These are phyloP conservation scores for Hyaena hyaena DNA, from an alignment of 2,113 vertebrate genomes.

Conservation along the genomic window DNA sequence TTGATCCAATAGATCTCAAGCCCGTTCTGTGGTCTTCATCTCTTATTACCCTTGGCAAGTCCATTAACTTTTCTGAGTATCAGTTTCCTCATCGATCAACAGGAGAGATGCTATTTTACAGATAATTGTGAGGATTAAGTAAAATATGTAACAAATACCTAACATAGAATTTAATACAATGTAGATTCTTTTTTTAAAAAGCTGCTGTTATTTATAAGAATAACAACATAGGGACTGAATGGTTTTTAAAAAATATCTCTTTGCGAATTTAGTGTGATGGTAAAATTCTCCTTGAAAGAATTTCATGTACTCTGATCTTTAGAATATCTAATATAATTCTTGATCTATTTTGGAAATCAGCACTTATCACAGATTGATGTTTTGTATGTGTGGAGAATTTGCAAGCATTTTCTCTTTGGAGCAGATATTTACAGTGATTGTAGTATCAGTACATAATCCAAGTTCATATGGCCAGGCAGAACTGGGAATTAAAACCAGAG, in stretches of 20 bases:
- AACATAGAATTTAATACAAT: background rate
- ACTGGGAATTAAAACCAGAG: background rate
- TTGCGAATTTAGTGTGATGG: background rate
- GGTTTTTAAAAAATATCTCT: background rate
- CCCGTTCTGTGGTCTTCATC: background rate
- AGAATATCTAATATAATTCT: conserved; percentile 10
- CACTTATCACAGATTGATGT: background rate
- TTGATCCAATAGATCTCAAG: background rate
- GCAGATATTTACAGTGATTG: background rate
- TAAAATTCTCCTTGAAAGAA: conserved; percentile 28
- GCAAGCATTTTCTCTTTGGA: background rate
- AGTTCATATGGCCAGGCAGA: background rate
- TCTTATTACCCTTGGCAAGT: background rate
- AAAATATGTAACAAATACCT: background rate
- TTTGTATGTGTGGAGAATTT: conserved; percentile 2
- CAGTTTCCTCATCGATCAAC: background rate
- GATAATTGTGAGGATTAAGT: background rate
- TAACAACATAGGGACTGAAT: background rate
- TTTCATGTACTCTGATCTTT: background rate
- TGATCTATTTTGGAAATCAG: background rate
- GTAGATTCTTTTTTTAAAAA: background rate
- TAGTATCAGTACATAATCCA: background rate
- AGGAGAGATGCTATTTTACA: background rate
- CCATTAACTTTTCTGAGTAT: background rate
- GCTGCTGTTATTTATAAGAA: background rate